Evolutionary conservation across 1,140 invertebrate species (phyloP), one percentile per base, ranked within the genome.

Genomic region (Pogonomyrmex californicus): DNA sequence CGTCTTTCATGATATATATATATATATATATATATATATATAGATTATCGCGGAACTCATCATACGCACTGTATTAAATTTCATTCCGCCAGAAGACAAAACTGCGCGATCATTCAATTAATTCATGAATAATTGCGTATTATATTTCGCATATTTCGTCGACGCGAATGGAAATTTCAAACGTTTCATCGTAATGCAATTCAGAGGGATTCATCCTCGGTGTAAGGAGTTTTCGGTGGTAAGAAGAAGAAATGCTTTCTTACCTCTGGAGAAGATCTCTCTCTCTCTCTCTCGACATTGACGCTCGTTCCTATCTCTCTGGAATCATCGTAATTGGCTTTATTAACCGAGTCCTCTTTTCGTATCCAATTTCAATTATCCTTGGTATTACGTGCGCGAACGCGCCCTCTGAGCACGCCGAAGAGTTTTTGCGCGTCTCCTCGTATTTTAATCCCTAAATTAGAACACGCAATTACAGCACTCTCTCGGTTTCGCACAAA

Each of bases 351-450:
- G 30, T 51, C 58, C 73, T 58, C 56, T 33, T 66, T 81, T 75
- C 82, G 65, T 89, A 90, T 90, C 76, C 85, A 90, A 85, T 90
- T 90, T 90, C 88, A 90, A 89, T 90, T 90, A 68, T 86, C 62
- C n/a, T 71, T 30, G 58, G 82, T 49, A 76, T 88, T 87, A 83
- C 86, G 70, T 41, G 75, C 66, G 54, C 79, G 66, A 83, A 73
- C 79, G 44, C 54, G 56, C 54, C 41, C 68, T 47, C 54, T 41
- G 33, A 73, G 54, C 38, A 51, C 66, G 66, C 66, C 78, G 63
- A 73, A 36, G 49, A 83, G 38, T 83, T 73, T 83, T 83, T 79
- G 77, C 54, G 41, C 68, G 51, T 83, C 79, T 83, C 73, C 68
- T 36, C 41, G 66, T 82, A 82, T 82, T 82, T 83, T 83, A 83